Evolutionary conservation across 2,797 vertebrate species (phyloP), one percentile per base, ranked within the genome.

Genomic region (Hafferia zeledoni): DNA sequence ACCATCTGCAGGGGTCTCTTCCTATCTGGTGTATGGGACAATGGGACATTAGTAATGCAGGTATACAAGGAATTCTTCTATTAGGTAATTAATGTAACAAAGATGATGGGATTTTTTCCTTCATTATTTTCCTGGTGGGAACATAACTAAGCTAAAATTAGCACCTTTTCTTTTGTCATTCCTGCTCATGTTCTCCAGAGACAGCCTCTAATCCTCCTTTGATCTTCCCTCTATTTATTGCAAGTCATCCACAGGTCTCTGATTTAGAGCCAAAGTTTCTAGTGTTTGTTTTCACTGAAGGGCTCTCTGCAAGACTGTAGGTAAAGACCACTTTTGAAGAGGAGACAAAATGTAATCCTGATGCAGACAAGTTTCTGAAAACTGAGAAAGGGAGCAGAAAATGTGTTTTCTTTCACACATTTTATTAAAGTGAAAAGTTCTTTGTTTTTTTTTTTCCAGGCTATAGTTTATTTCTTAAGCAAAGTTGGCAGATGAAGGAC

Each of bases 141-240:
- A 64, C 22, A n/a, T 23, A 92, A 64, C 61, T 61, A 56, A 90
- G 30, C 39, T 70, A 84, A 59, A 33, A 63, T 33, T 41, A 39
- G 10, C 1, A 1, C 24, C 7, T 90, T 84, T 72, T 13, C 27
- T 90, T 87, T 92, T 90, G 70, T 90, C 23, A 56, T 86, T 93
- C 10, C 16, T 88, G 44, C 7, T 79, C 5, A 30, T 93, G 49
- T 59, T 82, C 33, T 56, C 79, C 92, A 92, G 77, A 92, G 81
- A 9, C 41, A 86, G 44, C 8, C 33, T 76, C 43, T 89, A 93
- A 94, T 82, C 55, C 70, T 53, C 63, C 88, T 95, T 95, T 95
- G 77, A 95, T 95, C 80, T 95, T 79, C 33, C 24, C 1, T 3
- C 8, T 84, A 8, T 79, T 94, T 90, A 84, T 67, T 92, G 25